These are phyloP conservation scores for Coreius guichenoti DNA, from an alignment of 2,797 vertebrate species.

Conservation along the genomic window DNA sequence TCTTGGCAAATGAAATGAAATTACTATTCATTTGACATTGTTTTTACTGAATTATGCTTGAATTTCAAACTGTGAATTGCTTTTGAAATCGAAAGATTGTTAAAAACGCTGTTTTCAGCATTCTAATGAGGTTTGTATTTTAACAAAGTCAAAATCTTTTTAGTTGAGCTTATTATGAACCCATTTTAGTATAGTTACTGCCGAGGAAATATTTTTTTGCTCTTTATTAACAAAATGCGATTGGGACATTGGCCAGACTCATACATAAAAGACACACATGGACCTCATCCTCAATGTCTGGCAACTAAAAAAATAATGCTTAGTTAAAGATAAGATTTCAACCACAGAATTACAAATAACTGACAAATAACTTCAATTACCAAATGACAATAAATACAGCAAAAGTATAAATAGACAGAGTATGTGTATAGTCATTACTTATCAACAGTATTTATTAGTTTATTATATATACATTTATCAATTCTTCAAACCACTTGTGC, in stretches of 20 bases:
- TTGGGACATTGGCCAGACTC: neutral
- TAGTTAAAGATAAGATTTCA: neutral
- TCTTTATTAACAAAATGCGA: neutral
- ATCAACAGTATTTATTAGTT: neutral
- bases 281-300: neutral
- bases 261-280: neutral
- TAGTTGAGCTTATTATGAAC: constrained; percentile 2
- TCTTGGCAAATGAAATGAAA: neutral
- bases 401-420: neutral
- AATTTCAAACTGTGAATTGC: neutral
- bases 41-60: neutral
- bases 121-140: neutral
- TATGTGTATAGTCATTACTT: neutral
- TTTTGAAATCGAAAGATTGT: neutral
- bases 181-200: neutral
- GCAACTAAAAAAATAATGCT: neutral
- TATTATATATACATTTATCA: neutral
- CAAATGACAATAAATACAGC: neutral
- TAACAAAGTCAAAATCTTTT: neutral
- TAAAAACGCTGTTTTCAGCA: neutral
- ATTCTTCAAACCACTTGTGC: neutral
- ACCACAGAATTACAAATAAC: neutral
- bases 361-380: neutral
- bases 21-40: neutral
- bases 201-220: neutral